Evolutionary conservation across 92 coral and sea anemone genomes (phyloP).

Genomic region (Porites lobata): DNA sequence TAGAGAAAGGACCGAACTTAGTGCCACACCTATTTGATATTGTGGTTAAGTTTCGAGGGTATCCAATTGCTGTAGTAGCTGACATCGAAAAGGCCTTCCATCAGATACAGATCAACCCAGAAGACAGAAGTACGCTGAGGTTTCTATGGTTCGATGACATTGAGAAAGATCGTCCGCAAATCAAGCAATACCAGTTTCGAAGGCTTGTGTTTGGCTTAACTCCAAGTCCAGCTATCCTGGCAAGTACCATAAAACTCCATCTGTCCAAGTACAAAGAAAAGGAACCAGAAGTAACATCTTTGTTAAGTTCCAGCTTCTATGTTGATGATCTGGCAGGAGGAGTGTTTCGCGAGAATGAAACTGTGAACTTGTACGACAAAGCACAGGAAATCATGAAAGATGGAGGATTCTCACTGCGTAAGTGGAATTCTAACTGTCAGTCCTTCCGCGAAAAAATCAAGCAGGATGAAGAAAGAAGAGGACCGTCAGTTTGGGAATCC

Average conservation of each 20-base stretch:
- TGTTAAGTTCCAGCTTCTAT: conserved; percentile 32
- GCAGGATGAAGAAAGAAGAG: conserved; percentile 16
- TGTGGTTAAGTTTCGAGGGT: conserved; percentile 27
- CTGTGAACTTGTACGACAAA: conserved; percentile 20
- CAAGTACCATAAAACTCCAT: conserved; percentile 53
- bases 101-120: conserved; percentile 37
- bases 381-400: conserved; percentile 24
- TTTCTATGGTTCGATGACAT: conserved; percentile 49
- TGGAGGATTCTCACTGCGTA: conserved; percentile 34
- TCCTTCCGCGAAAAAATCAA: conserved; percentile 12
- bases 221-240: conserved; percentile 60
- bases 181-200: conserved; percentile 40
- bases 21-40: conserved; percentile 49
- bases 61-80: conserved; percentile 37
- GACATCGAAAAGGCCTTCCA: conserved; percentile 41
- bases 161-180: conserved; percentile 23
- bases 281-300: conserved; percentile 30
- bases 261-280: conserved; percentile 43
- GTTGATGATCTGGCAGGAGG: conserved; percentile 59
- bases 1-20: conserved; percentile 15
- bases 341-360: conserved; percentile 17
- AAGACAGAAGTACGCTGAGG: conserved; percentile 49
- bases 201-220: conserved; percentile 59
- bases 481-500: not conserved
- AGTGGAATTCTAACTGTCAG: conserved; percentile 34